Conservation (phyloP, 2,113 vertebrate genomes). For the Noctilio leporinus region DNA sequence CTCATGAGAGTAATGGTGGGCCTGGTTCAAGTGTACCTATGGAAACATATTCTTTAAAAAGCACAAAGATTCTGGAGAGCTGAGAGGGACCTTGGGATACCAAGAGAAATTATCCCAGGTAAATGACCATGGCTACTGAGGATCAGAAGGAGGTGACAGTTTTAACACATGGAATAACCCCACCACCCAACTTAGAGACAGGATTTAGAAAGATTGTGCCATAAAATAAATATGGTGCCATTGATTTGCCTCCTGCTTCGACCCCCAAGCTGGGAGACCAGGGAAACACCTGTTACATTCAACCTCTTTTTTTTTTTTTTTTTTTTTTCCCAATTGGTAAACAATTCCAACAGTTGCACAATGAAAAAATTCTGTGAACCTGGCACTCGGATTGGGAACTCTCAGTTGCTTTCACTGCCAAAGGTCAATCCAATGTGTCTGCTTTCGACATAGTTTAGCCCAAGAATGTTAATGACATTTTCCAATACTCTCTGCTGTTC, state of each 20-base stretch:
- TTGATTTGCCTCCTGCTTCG: not conserved
- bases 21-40: not conserved
- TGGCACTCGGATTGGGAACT: slow-evolving; percentile 58
- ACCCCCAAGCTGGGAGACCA: not conserved
- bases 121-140: not conserved
- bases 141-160: not conserved
- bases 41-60: not conserved
- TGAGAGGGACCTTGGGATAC: not conserved
- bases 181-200: not conserved
- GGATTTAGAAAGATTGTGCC: not conserved
- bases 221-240: not conserved
- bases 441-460: slow-evolving; percentile 47
- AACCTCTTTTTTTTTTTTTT: slow-evolving; percentile 11
- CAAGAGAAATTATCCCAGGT: not conserved
- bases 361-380: not conserved
- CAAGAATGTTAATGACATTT: slow-evolving; percentile 68
- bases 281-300: slow-evolving; percentile 4
- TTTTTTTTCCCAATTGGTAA: slow-evolving; percentile 11
- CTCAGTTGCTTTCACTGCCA: slow-evolving; percentile 56
- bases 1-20: not conserved
- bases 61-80: not conserved
- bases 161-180: not conserved
- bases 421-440: slow-evolving; percentile 59
- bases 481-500: slow-evolving; percentile 20
- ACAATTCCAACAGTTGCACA: slow-evolving; percentile 25